These are phyloP conservation scores for Platycheirus albimanus DNA, from an alignment of 2,888 invertebrate species.

Conservation along the genomic window DNA sequence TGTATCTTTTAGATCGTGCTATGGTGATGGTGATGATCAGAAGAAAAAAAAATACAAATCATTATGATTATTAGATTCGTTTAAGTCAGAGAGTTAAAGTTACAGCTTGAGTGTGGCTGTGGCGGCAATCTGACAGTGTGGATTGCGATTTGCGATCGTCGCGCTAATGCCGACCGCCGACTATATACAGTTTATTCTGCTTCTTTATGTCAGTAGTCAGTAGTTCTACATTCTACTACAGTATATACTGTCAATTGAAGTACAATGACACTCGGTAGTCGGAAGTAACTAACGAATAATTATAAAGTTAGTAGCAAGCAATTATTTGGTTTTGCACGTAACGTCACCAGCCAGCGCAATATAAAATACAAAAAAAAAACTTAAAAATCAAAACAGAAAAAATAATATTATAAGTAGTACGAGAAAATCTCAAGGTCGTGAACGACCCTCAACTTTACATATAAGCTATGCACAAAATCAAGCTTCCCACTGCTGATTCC, in stretches of 20 bases:
- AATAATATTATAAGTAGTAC: constrained; percentile 2
- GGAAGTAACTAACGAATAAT: constrained; percentile 60
- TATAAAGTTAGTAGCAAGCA: constrained; percentile 30
- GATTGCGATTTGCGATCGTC: constrained; percentile 24
- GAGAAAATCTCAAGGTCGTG: constrained; percentile 46
- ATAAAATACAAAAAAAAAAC: neutral
- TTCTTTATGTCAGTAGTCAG: constrained; percentile 36
- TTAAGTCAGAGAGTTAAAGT: constrained; percentile 23
- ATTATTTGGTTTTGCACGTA: constrained; percentile 30
- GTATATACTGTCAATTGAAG: constrained; percentile 49
- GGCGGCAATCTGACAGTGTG: constrained; percentile 29
- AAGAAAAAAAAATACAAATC: constrained; percentile 7
- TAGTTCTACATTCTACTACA: too few species aligned
- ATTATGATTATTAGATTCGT: constrained; percentile 34
- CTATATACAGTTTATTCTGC: constrained; percentile 21
- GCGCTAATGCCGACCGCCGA: constrained; percentile 2
- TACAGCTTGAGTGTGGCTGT: constrained; percentile 24
- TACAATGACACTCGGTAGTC: constrained; percentile 71
- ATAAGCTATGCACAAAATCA: constrained; percentile 33
- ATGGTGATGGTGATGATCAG: constrained; percentile 33
- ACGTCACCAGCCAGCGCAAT: neutral
- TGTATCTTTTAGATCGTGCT: constrained; percentile 2
- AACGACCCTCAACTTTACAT: constrained; percentile 20
- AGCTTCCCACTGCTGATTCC: constrained; percentile 37
- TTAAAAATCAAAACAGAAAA: constrained; percentile 12